A percentile compares a stretch with the other conserved stretches of the same genome.
These are phyloP conservation scores for Tursiops truncatus DNA, from an alignment of 2,113 vertebrate genomes.

Conservation along the genomic window DNA sequence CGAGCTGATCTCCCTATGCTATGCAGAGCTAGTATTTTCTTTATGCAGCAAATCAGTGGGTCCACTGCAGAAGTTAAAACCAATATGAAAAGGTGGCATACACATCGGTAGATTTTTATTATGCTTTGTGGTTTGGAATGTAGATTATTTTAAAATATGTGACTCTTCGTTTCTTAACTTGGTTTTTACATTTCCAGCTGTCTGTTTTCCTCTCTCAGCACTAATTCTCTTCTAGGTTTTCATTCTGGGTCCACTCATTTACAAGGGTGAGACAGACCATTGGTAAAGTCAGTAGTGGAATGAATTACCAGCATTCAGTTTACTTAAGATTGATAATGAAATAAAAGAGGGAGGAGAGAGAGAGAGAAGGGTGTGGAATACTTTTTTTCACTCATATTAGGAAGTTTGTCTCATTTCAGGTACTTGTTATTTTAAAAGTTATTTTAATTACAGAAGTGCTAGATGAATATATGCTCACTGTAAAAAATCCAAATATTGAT, in stretches of 20 bases:
- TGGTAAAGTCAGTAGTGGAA: not conserved
- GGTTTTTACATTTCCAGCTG: not conserved
- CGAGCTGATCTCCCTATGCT: too few species aligned
- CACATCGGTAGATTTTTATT: not conserved
- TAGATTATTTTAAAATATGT: slow-evolving; percentile 1
- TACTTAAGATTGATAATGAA: not conserved
- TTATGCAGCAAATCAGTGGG: not conserved
- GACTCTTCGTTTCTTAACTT: not conserved
- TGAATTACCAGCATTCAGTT: not conserved
- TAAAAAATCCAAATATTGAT: not conserved
- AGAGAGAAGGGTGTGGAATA: not conserved
- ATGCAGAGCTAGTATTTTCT: not conserved
- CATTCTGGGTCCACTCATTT: not conserved
- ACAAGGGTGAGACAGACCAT: not conserved
- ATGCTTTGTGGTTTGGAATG: not conserved
- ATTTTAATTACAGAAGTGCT: slow-evolving; percentile 6
- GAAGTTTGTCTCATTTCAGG: not conserved
- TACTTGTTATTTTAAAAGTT: slow-evolving; percentile 13
- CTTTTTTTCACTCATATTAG: not conserved
- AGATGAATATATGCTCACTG: not conserved
- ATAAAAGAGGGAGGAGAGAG: not conserved
- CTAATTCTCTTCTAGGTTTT: not conserved
- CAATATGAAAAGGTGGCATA: not conserved
- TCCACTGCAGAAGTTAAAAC: not conserved
- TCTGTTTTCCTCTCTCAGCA: not conserved